These are phyloP conservation scores for Plutella xylostella DNA, from an alignment of 2,888 invertebrate species.

Conservation along the genomic window DNA sequence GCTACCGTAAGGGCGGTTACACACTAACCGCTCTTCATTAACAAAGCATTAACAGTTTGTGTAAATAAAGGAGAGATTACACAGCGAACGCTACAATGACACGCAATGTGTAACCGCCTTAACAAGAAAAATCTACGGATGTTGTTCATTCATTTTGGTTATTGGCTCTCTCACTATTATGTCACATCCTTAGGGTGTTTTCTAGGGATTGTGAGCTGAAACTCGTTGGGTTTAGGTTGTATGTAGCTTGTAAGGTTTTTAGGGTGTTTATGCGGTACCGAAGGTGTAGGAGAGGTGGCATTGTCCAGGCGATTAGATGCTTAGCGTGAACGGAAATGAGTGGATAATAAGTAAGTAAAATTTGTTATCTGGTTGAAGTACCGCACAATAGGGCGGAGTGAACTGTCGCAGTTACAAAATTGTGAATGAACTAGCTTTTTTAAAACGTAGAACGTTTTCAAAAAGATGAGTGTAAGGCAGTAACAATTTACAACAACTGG, in stretches of 20 bases:
- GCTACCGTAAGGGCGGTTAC: background rate
- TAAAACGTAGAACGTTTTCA: too few relatives aligned
- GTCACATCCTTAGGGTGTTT: too few relatives aligned
- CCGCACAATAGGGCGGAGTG: too few relatives aligned
- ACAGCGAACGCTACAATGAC: slow-evolving; percentile 26
- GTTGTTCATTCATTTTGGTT: slow-evolving; percentile 6
- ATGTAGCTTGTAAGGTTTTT: too few relatives aligned
- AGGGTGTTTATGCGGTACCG: slow-evolving; percentile 8
- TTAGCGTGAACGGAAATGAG: slow-evolving; percentile 44
- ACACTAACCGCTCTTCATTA: slow-evolving; percentile 29
- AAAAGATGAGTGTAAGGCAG: too few relatives aligned
- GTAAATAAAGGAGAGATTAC: slow-evolving; percentile 35
- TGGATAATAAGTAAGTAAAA: too few relatives aligned
- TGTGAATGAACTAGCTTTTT: too few relatives aligned
- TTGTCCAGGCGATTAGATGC: slow-evolving; percentile 44
- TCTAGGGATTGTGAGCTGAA: too few relatives aligned
- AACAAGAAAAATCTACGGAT: slow-evolving; percentile 3
- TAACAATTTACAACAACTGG: too few relatives aligned
- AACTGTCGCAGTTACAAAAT: too few relatives aligned
- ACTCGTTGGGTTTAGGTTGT: too few relatives aligned
- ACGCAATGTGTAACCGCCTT: slow-evolving; percentile 17
- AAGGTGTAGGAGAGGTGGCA: slow-evolving; percentile 31
- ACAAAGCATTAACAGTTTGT: slow-evolving; percentile 25
- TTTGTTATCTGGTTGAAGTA: too few relatives aligned
- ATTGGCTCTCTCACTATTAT: background rate